Base-by-base conservation (phyloP, 92 coral and sea anemone species). In the Epizoanthus stellaris region DNA sequence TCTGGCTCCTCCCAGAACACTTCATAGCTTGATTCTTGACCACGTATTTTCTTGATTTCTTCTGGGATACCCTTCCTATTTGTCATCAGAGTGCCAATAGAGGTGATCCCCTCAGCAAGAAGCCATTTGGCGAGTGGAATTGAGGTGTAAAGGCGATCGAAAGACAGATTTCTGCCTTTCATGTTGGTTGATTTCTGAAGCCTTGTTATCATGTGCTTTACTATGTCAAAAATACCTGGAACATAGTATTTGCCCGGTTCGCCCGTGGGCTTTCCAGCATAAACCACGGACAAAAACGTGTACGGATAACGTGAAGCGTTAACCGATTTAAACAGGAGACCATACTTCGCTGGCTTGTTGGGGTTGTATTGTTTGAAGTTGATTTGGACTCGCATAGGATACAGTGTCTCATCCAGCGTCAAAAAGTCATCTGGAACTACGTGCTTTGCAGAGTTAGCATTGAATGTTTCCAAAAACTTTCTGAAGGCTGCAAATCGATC, bases 61-160 rank as follows among this genome's bases (percentile, higher is more conserved):
- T 71, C 90, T 25, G 87, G 81, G 4, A 87, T 72, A 34, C 90
- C 87, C 23, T 19, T 74, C 47, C 87, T 80, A 82, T 87, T 87
- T 1, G 76, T 15, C 86, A 54, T 74, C 0, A 87, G 60, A 57
- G 90, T 87, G 6, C 82, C 86, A 81, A 80, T 58, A 9, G 61
- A 34, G 47, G 90, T 87, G n/a, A 87, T 59, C 3, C 61, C 64
- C 1, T 42, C 63, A 20, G 61, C 71, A 23, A 80, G 72, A 15
- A 87, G 71, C 87, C 90, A 87, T 71, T 80, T 38, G 17, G 62
- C 68, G 13, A 81, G 63, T 0, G 87, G 75, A 21, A 87, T 71
- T 3, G 82, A 80, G 13, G 87, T 70, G 65, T 81, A 81, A 30
- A 69, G 47, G 13, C 87, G 88, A 12, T 85, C 88, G 15, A 21